Conservation (phyloP, 2,113 vertebrate species). For the Scartelaos histophorus region DNA sequence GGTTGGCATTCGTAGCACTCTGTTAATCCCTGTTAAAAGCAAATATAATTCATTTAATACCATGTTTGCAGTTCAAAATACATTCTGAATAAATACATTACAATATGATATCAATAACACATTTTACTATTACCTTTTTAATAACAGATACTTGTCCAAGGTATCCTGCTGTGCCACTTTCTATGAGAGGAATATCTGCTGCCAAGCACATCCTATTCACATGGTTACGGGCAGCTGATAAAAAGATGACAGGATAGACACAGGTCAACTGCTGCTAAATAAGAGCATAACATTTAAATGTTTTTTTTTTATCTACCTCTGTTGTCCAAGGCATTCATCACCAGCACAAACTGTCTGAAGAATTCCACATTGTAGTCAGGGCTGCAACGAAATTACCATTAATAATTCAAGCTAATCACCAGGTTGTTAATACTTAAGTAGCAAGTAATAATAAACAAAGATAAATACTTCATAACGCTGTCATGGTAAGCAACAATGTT, state of each 20-base stretch:
- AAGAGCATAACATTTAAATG: background rate
- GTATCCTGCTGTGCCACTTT: slow-evolving; percentile 98
- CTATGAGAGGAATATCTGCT: slow-evolving; percentile 93
- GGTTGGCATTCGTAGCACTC: slow-evolving; percentile 98
- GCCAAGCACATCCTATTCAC: slow-evolving; percentile 99
- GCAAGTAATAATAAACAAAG: background rate
- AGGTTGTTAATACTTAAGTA: background rate
- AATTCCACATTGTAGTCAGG: slow-evolving; percentile 98
- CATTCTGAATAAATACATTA: background rate
- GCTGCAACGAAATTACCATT: slow-evolving; percentile 66
- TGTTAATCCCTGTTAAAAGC: slow-evolving; percentile 84
- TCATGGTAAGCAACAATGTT: slow-evolving; percentile 95
- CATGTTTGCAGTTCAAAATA: background rate
- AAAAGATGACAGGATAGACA: background rate
- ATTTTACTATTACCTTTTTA: slow-evolving; percentile 87
- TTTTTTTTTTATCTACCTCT: slow-evolving; percentile 80
- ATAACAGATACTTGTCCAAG: slow-evolving; percentile 97
- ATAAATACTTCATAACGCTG: slow-evolving; percentile 95
- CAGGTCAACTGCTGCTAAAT: background rate
- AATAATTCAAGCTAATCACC: background rate
- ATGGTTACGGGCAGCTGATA: slow-evolving; percentile 91
- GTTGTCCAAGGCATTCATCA: slow-evolving; percentile 99
- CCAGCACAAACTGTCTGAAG: slow-evolving; percentile 92
- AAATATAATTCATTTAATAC: background rate
- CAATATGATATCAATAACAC: background rate